A percentile compares a stretch with the other conserved stretches of the same genome.
Evolutionary conservation across 2,797 vertebrate species (phyloP).

Genomic region (Anabas testudineus): DNA sequence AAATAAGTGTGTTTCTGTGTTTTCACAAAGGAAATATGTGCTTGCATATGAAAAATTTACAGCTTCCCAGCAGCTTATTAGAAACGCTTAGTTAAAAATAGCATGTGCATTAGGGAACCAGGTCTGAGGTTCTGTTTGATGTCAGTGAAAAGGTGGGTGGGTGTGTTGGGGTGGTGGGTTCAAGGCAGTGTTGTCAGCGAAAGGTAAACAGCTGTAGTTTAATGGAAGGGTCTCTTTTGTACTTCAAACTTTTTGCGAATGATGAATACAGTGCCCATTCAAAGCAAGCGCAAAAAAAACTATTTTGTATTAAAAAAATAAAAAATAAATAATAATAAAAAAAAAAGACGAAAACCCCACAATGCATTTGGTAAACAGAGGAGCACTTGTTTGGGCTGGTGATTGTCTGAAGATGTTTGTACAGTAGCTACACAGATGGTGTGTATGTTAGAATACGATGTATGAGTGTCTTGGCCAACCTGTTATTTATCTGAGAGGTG

Average conservation of each 20-base stretch:
- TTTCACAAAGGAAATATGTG: conserved; percentile 88
- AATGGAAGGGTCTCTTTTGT: conserved; percentile 76
- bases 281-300: conserved; percentile 55
- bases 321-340: too few species aligned
- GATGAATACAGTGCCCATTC: conserved; percentile 68
- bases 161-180: conserved; percentile 70
- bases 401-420: conserved; percentile 73
- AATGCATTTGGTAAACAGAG: conserved; percentile 74
- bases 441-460: conserved; percentile 50
- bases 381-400: conserved; percentile 70
- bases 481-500: conserved; percentile 80
- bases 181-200: conserved; percentile 79
- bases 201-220: conserved; percentile 78
- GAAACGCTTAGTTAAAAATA: conserved; percentile 90
- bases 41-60: conserved; percentile 89
- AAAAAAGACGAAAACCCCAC: conserved; percentile 36
- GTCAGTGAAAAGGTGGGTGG: conserved; percentile 82
- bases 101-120: conserved; percentile 85
- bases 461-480: conserved; percentile 65
- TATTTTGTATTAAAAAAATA: conserved; percentile 31
- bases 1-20: conserved; percentile 90
- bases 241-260: conserved; percentile 66
- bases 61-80: conserved; percentile 88
- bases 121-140: conserved; percentile 86
- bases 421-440: conserved; percentile 42